Conservation (phyloP, 2,113 vertebrate species). For the Albula glossodonta region DNA sequence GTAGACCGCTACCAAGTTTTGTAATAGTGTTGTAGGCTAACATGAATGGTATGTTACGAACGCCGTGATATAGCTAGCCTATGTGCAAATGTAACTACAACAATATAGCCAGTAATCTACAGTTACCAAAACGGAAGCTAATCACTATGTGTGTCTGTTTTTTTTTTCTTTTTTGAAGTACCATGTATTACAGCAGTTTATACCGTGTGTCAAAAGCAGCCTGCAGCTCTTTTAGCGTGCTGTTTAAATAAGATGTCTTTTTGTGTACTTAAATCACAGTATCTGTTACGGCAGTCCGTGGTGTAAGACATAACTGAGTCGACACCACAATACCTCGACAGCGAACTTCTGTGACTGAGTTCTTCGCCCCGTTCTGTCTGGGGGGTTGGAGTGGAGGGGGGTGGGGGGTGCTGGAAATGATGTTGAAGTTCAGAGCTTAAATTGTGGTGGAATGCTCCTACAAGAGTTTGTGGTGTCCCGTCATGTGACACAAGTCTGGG, state of each 20-base stretch:
- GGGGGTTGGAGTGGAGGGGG: too few relatives aligned
- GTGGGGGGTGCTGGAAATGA: constrained; percentile 35
- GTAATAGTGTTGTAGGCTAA: background rate
- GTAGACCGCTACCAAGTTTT: constrained; percentile 18
- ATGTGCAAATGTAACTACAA: background rate
- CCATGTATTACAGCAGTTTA: background rate
- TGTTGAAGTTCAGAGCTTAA: constrained; percentile 61
- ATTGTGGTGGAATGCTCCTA: constrained; percentile 67
- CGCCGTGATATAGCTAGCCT: background rate
- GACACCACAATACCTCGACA: background rate
- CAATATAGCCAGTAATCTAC: background rate
- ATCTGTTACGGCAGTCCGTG: background rate
- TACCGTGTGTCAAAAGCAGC: background rate
- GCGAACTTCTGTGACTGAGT: background rate
- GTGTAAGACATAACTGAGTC: background rate
- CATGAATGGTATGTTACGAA: background rate
- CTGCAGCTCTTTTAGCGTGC: background rate
- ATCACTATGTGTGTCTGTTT: background rate
- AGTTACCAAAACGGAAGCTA: background rate
- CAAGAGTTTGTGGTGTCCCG: constrained; percentile 55
- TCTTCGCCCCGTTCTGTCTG: too few relatives aligned
- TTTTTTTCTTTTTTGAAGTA: background rate
- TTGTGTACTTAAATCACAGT: background rate
- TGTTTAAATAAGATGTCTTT: background rate
- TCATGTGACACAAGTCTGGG: constrained; percentile 66